Evolutionary conservation across 2,797 vertebrate species (phyloP).

Genomic region (Xenops minutus): DNA sequence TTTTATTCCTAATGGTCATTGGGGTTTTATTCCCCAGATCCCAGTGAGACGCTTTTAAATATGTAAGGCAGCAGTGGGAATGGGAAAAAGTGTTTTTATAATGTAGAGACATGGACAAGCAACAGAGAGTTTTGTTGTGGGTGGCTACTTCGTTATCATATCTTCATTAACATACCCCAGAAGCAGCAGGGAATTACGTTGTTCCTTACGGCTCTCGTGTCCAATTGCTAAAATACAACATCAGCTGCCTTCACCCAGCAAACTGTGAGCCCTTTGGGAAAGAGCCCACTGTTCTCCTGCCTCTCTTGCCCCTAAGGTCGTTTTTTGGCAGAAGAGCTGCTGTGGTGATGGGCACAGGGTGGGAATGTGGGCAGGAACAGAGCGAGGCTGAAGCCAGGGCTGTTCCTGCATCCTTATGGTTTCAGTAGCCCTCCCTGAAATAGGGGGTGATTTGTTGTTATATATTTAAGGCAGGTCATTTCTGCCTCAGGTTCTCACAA

Average conservation of each 20-base stretch:
- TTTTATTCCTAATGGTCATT: not conserved
- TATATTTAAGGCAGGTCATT: not conserved
- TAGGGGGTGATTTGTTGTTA: not conserved
- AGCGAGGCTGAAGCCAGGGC: not conserved
- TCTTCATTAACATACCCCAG: not conserved
- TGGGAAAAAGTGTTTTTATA: not conserved
- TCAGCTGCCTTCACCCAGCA: not conserved
- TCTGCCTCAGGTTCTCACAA: not conserved
- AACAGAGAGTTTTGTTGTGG: not conserved
- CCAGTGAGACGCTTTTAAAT: not conserved
- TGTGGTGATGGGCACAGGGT: slow-evolving; percentile 9
- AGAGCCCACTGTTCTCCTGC: fast-evolving
- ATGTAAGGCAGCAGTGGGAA: not conserved
- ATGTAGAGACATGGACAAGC: not conserved
- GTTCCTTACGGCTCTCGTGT: not conserved
- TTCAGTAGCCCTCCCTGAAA: not conserved
- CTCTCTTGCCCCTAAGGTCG: not conserved
- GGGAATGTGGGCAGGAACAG: slow-evolving; percentile 1
- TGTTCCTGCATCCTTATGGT: not conserved
- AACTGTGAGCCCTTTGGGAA: not conserved
- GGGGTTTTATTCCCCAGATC: not conserved
- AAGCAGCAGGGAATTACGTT: not conserved
- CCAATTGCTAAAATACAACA: not conserved
- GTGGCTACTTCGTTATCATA: not conserved
- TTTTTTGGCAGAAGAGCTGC: not conserved